Conservation (phyloP, 2,888 invertebrate species). For the Drosophila mulleri region DNA sequence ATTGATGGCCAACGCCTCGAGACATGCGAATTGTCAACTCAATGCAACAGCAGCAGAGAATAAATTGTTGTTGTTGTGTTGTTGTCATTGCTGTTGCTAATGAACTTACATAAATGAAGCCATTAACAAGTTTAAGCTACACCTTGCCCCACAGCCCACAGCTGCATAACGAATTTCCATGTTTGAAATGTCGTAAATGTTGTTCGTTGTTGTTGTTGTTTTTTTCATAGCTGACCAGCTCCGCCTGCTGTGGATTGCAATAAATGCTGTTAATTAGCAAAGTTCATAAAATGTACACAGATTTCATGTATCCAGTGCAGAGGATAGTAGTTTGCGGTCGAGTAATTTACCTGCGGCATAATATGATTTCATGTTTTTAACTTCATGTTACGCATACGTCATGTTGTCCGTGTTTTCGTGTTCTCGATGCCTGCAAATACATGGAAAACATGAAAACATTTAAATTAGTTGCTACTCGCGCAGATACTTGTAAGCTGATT, state of each 20-base stretch:
- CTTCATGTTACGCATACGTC: slow-evolving; percentile 19
- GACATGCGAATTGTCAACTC: slow-evolving; percentile 42
- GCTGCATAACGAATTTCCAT: slow-evolving; percentile 34
- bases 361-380: slow-evolving; percentile 10
- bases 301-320: slow-evolving; percentile 35
- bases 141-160: neutral
- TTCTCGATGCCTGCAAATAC: slow-evolving; percentile 15
- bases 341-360: slow-evolving; percentile 31
- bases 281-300: slow-evolving; percentile 60
- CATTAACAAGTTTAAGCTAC: slow-evolving; percentile 63
- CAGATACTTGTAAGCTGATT: slow-evolving; percentile 1
- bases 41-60: slow-evolving; percentile 16
- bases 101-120: slow-evolving; percentile 66
- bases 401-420: neutral
- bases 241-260: slow-evolving; percentile 2
- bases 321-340: slow-evolving; percentile 10
- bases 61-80: neutral
- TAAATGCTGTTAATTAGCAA: slow-evolving; percentile 62
- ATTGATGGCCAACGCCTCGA: slow-evolving; percentile 67
- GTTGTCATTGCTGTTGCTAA: slow-evolving; percentile 36
- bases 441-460: neutral
- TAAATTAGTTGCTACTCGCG: neutral
- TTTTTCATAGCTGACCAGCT: slow-evolving; percentile 16
- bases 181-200: slow-evolving; percentile 48
- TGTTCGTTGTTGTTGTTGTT: slow-evolving; percentile 5